phyloP scores from a whole-genome alignment of 2,888 invertebrate species.

The Zonitis immaculata region DNA sequence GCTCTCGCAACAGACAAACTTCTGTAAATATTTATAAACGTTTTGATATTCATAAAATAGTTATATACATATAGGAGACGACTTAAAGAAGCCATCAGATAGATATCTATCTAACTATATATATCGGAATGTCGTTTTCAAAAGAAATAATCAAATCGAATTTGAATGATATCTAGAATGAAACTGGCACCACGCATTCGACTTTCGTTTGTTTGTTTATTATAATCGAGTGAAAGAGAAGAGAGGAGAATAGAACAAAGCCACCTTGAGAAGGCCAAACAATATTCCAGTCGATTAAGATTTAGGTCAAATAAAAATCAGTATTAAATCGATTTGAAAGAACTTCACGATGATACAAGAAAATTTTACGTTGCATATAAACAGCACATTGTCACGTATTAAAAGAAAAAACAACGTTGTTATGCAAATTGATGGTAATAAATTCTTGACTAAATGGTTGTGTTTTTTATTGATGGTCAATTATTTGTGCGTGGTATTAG shows the following conservation, averaged over 20 bases:
- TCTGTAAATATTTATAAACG: background rate
- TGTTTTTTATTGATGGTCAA: conserved; percentile 2
- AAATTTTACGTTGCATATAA: conserved; percentile 2
- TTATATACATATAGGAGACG: too few species aligned
- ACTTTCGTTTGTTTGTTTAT: conserved; percentile 17
- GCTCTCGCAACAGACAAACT: conserved; percentile 1
- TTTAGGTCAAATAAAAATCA: conserved; percentile 3
- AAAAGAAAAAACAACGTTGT: background rate
- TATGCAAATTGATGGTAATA: conserved; percentile 4
- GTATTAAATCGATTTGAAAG: too few species aligned
- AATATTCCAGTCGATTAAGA: background rate
- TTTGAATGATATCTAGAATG: conserved; percentile 5
- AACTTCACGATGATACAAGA: background rate
- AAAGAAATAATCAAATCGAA: conserved; percentile 7
- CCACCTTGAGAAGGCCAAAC: conserved; percentile 22
- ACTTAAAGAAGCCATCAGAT: background rate
- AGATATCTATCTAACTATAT: conserved; percentile 8
- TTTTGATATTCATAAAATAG: background rate
- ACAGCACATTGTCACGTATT: conserved; percentile 6
- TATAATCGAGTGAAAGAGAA: conserved; percentile 18
- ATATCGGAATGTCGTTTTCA: background rate
- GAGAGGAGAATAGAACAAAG: conserved; percentile 5
- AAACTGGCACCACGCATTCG: conserved; percentile 13
- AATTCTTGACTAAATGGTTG: conserved; percentile 4
- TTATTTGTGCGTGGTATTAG: conserved; percentile 33